Conservation (phyloP, 2,888 invertebrate species). For the Phortica okadai region DNA sequence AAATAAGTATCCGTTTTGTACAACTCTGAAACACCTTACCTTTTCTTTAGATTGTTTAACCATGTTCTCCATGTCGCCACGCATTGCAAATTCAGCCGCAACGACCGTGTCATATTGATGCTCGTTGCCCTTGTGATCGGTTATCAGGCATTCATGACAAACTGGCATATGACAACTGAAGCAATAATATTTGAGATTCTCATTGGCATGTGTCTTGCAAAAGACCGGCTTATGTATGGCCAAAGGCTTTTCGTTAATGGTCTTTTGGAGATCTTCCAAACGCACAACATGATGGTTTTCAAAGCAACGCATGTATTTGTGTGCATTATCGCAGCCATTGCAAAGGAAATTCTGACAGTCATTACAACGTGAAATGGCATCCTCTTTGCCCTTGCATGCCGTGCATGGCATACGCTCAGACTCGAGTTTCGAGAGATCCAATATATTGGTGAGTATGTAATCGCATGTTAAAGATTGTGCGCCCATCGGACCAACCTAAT, state of each 20-base stretch:
- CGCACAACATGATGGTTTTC: conserved; percentile 95
- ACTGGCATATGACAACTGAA: conserved; percentile 90
- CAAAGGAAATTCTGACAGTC: conserved; percentile 97
- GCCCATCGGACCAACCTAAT: conserved; percentile 84
- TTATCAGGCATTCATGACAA: conserved; percentile 90
- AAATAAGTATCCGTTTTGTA: neutral
- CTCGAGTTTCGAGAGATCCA: conserved; percentile 88
- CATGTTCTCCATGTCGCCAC: conserved; percentile 86
- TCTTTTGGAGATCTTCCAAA: conserved; percentile 89
- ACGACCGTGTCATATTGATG: conserved; percentile 90
- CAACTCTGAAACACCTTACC: conserved; percentile 45
- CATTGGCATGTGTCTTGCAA: conserved; percentile 88
- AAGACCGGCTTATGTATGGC: conserved; percentile 93
- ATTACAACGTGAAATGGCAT: conserved; percentile 94
- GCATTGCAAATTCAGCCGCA: conserved; percentile 87
- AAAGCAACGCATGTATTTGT: conserved; percentile 97
- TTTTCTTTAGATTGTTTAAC: conserved; percentile 86
- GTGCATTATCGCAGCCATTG: conserved; percentile 95
- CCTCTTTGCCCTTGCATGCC: conserved; percentile 96
- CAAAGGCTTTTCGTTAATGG: conserved; percentile 81
- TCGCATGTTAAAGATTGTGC: conserved; percentile 89
- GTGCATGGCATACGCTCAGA: conserved; percentile 86
- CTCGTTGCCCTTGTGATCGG: conserved; percentile 88
- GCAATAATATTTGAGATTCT: conserved; percentile 92
- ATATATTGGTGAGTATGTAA: conserved; percentile 89